Conservation (phyloP, 2,888 invertebrate species). For the Dendrolimus houi region DNA sequence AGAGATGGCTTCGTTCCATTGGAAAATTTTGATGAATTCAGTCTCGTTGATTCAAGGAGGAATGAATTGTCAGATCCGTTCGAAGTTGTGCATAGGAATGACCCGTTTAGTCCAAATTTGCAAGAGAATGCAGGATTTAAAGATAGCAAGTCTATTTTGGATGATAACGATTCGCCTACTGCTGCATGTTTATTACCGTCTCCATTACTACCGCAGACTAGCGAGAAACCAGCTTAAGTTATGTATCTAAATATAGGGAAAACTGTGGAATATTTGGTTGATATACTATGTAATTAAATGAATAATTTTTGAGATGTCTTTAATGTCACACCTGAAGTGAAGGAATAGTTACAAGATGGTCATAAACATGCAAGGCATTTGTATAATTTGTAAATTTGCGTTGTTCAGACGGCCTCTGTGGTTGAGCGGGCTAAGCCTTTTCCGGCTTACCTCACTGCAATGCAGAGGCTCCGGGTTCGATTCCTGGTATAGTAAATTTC, state of each 20-base stretch:
- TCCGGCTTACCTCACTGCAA: no score
- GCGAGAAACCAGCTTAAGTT: constrained; percentile 28
- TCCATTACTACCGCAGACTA: constrained; percentile 73
- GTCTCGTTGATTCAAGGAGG: constrained; percentile 32
- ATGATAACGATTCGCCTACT: constrained; percentile 57
- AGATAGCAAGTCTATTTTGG: constrained; percentile 47
- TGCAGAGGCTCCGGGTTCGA: no score
- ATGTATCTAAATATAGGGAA: not conserved
- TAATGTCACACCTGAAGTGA: no score
- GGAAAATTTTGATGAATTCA: constrained; percentile 56
- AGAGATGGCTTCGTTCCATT: constrained; percentile 28
- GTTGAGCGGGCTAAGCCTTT: no score
- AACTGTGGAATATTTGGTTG: no score
- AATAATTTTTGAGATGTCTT: no score
- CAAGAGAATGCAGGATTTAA: not conserved
- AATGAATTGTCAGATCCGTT: constrained; percentile 39
- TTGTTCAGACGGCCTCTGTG: no score
- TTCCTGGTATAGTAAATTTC: no score
- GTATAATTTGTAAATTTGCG: no score
- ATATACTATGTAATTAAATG: no score
- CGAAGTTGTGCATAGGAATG: constrained; percentile 44
- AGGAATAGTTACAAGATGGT: no score
- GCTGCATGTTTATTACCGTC: constrained; percentile 72
- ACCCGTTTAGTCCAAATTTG: constrained; percentile 25
- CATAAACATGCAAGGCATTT: no score